Conservation (phyloP, 2,113 vertebrate species). For the Onychorhynchus coronatus region DNA sequence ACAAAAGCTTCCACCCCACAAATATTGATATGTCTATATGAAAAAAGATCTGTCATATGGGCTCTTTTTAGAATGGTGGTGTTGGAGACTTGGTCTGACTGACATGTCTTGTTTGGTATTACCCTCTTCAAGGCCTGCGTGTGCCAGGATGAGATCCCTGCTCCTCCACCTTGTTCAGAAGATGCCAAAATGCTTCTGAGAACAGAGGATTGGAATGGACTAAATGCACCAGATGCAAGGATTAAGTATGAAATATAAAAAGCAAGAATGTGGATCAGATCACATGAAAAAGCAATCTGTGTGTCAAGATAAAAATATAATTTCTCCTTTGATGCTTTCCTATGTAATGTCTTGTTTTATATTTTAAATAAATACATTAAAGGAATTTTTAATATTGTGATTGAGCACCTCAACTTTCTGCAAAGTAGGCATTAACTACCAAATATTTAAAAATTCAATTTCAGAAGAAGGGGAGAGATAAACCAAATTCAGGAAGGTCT, state of each 20-base stretch:
- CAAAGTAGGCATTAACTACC: neutral
- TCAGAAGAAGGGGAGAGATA: neutral
- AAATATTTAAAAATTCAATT: neutral
- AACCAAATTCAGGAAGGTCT: neutral
- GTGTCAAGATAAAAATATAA: neutral
- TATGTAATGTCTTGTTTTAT: neutral
- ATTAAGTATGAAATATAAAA: neutral
- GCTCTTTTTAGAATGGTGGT: neutral
- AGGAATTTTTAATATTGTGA: neutral
- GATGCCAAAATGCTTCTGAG: neutral
- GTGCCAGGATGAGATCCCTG: neutral
- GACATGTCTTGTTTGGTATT: neutral
- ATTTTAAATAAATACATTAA: neutral
- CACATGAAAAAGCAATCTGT: neutral
- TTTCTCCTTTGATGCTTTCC: neutral
- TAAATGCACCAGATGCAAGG: neutral
- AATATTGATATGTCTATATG: neutral
- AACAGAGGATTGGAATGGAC: neutral
- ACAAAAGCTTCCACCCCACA: neutral
- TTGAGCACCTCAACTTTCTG: neutral
- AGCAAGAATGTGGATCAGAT: neutral
- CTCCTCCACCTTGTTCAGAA: neutral
- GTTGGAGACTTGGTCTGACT: neutral
- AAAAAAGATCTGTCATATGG: neutral
- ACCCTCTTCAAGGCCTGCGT: neutral